Percentiles rank a stretch among this genome's conserved stretches.
Evolutionary conservation across 1,140 invertebrate genomes (phyloP).

Genomic region (Trachymyrmex septentrionalis): DNA sequence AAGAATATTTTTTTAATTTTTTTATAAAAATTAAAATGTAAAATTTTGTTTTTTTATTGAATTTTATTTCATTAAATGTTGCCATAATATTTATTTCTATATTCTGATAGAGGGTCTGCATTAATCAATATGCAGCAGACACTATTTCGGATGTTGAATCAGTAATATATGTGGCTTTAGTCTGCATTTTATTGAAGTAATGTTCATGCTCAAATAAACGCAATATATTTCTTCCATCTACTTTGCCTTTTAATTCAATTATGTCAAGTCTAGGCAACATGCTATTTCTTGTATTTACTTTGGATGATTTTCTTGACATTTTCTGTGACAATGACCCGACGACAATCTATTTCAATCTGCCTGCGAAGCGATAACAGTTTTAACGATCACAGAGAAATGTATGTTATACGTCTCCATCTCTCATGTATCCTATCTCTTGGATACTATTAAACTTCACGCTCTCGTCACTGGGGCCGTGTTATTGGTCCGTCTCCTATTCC

Average conservation of each 20-base stretch:
- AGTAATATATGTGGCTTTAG: not conserved
- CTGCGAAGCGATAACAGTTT: slow-evolving; percentile 43
- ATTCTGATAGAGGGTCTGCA: not conserved
- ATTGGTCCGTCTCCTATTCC: slow-evolving; percentile 7
- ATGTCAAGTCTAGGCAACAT: not conserved
- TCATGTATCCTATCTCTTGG: not conserved
- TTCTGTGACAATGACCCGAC: slow-evolving; percentile 10
- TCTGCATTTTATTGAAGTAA: not conserved
- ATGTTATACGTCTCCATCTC: slow-evolving; percentile 24
- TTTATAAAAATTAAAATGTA: not conserved
- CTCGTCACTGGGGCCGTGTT: not conserved
- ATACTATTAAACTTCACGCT: slow-evolving; percentile 6
- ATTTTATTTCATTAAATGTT: not conserved
- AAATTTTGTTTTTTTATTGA: not conserved
- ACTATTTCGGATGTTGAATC: not conserved
- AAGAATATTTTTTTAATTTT: not conserved
- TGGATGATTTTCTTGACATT: slow-evolving; percentile 34
- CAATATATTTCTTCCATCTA: not conserved
- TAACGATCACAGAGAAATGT: slow-evolving; percentile 28
- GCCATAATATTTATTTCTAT: not conserved
- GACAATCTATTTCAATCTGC: slow-evolving; percentile 39
- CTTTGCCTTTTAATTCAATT: slow-evolving; percentile 27
- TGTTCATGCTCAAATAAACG: not conserved
- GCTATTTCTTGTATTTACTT: not conserved
- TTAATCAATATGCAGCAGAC: not conserved